Percentiles rank a stretch among this genome's conserved stretches.
Evolutionary conservation across 2,797 vertebrate genomes (phyloP).

Genomic region (Melopsittacus undulatus): DNA sequence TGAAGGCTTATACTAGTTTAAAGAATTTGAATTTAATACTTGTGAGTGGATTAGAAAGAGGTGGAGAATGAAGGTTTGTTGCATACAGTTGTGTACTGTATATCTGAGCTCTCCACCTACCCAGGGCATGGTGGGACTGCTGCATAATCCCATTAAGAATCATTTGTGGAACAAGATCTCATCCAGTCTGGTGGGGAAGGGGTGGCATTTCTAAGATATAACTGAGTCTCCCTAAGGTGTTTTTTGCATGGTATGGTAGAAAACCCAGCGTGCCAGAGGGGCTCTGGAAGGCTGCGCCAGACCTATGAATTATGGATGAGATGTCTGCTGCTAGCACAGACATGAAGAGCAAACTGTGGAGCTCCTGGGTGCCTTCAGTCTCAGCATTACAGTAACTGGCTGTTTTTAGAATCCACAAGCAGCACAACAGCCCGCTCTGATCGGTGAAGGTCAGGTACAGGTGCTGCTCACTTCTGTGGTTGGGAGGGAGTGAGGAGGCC

Average conservation of each 20-base stretch:
- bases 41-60: not conserved
- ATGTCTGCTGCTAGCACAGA: not conserved
- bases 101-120: not conserved
- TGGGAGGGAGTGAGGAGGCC: not conserved
- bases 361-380: not conserved
- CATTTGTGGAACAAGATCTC: not conserved
- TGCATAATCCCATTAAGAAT: not conserved
- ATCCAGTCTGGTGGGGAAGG: not conserved
- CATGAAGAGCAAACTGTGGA: not conserved
- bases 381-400: not conserved
- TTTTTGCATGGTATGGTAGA: not conserved
- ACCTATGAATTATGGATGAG: slow-evolving; percentile 12
- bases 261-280: not conserved
- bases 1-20: not conserved
- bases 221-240: not conserved
- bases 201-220: not conserved
- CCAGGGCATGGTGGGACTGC: not conserved
- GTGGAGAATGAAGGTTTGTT: not conserved
- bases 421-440: not conserved
- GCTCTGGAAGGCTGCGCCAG: not conserved
- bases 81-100: not conserved
- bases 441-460: not conserved
- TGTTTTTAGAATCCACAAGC: not conserved
- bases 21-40: not conserved
- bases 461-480: not conserved